Evolutionary conservation across 1,140 invertebrate genomes (phyloP).

Genomic region (Marisa cornuarietis): DNA sequence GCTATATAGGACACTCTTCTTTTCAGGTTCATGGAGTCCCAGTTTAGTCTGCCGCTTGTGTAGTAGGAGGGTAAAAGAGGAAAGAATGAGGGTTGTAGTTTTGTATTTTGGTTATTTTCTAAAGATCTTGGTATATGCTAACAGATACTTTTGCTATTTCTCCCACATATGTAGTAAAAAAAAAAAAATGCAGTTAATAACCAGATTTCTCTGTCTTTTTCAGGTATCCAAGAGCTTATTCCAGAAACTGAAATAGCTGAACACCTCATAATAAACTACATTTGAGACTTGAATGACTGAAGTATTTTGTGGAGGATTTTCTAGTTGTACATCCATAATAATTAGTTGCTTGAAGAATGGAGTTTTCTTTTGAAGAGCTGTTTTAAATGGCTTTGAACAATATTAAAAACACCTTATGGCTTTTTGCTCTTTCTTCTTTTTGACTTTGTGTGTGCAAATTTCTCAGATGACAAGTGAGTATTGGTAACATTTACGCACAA

Average conservation of each 20-base stretch:
- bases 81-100: too few species aligned
- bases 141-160: too few species aligned
- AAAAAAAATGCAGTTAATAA: neutral
- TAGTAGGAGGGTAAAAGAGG: too few species aligned
- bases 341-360: neutral
- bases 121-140: too few species aligned
- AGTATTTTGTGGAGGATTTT: neutral
- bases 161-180: neutral
- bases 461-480: too few species aligned
- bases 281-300: neutral
- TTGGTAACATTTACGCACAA: too few species aligned
- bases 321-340: neutral
- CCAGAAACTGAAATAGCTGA: conserved; percentile 17
- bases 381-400: neutral
- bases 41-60: too few species aligned
- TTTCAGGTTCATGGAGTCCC: too few species aligned
- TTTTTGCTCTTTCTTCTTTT: too few species aligned
- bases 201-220: conserved; percentile 2
- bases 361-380: neutral
- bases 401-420: neutral
- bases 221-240: conserved; percentile 28
- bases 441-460: neutral
- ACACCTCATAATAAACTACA: neutral
- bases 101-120: too few species aligned
- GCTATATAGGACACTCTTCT: too few species aligned